A percentile compares a stretch with the other conserved stretches of the same genome.
phyloP scores from a whole-genome alignment of 2,113 vertebrate genomes.

The Mionectes macconnelli region DNA sequence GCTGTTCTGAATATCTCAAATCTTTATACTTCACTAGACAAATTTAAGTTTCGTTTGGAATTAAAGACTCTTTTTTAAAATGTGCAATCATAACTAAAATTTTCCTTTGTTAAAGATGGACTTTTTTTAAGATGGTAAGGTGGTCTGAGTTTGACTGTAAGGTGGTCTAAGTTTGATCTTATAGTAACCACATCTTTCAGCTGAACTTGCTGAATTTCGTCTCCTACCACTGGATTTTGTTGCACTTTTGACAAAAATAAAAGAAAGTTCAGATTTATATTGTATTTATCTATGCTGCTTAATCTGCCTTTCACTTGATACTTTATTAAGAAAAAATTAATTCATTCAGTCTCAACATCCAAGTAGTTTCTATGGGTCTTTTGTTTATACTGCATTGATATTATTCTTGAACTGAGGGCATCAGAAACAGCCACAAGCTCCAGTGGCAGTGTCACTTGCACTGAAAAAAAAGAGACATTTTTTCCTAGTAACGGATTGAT shows the following conservation, averaged over 20 bases:
- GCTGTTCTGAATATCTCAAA: neutral
- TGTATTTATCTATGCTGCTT: neutral
- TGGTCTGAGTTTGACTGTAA: neutral
- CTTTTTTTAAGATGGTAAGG: neutral
- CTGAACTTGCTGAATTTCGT: neutral
- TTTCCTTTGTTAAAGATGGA: neutral
- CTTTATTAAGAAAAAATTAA: neutral
- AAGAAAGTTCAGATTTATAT: neutral
- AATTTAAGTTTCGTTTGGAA: neutral
- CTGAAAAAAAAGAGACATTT: neutral
- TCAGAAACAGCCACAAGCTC: neutral
- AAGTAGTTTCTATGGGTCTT: neutral
- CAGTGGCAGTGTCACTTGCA: neutral
- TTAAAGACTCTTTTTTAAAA: neutral
- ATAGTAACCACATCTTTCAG: neutral
- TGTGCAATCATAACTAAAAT: neutral
- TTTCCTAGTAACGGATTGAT: neutral
- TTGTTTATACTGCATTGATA: neutral
- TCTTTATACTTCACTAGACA: neutral
- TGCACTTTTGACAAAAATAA: neutral
- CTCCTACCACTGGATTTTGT: neutral
- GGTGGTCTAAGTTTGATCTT: neutral
- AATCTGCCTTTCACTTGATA: neutral
- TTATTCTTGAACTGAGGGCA: neutral
- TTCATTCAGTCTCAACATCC: neutral